Conservation (phyloP, 2,113 vertebrate genomes). For the Prunella himalayana region DNA sequence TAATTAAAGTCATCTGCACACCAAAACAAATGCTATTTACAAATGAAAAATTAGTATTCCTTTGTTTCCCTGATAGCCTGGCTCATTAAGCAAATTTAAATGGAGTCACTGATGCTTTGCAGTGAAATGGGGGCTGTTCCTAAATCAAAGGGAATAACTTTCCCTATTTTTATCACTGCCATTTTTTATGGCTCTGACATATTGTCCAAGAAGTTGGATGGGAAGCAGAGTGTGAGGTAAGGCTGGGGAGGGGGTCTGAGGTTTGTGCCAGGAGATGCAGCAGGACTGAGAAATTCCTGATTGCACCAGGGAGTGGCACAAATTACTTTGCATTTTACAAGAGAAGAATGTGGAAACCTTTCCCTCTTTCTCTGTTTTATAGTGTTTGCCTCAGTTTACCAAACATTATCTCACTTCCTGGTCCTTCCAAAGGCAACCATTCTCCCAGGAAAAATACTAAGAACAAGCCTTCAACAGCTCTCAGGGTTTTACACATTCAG, state of each 20-base stretch:
- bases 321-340: neutral
- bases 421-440: neutral
- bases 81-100: conserved; percentile 68
- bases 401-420: neutral
- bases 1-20: conserved; percentile 52
- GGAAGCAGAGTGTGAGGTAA: neutral
- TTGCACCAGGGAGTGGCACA: neutral
- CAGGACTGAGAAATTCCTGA: neutral
- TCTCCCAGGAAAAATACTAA: neutral
- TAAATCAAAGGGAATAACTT: conserved; percentile 32
- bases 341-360: neutral
- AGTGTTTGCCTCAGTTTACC: neutral
- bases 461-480: neutral
- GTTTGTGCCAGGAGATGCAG: neutral
- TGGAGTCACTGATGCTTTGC: conserved; percentile 17
- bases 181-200: neutral
- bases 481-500: neutral
- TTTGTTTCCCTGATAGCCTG: conserved; percentile 23
- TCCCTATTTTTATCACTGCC: neutral
- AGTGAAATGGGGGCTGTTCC: neutral
- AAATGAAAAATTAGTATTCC: conserved; percentile 43
- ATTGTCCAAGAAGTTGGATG: neutral
- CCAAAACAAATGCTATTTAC: conserved; percentile 62
- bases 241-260: neutral
- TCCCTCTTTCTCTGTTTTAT: neutral